Evolutionary conservation across 2,113 vertebrate genomes (phyloP).

Genomic region (Ctenomys sociabilis): DNA sequence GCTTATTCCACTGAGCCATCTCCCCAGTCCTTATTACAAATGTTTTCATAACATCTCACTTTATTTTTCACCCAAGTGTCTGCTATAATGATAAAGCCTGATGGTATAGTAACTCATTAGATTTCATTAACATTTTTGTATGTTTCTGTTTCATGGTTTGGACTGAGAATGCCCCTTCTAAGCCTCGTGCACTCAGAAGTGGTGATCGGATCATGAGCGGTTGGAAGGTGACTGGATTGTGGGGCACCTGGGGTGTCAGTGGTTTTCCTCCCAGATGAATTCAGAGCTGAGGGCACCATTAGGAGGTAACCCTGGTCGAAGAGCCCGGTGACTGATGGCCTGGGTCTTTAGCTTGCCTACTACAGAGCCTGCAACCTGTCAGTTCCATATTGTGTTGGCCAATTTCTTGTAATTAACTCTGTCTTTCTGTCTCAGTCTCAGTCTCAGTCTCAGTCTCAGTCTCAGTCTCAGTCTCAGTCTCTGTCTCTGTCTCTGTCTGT

Average conservation of each 20-base stretch:
- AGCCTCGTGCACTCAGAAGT: background rate
- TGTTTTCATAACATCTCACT: background rate
- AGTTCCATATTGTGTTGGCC: background rate
- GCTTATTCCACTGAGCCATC: too few species aligned
- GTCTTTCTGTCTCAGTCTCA: background rate
- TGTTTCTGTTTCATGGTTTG: background rate
- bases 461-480: background rate
- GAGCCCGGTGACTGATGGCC: background rate
- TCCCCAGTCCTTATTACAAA: too few species aligned
- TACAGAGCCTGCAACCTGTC: background rate
- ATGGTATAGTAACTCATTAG: background rate
- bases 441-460: too few species aligned
- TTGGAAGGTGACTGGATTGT: background rate
- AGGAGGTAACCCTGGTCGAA: background rate
- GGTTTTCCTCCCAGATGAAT: background rate
- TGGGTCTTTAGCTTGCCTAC: background rate
- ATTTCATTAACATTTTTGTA: background rate
- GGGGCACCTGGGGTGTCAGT: background rate
- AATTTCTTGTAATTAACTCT: too few species aligned
- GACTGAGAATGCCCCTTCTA: background rate
- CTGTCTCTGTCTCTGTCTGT: background rate
- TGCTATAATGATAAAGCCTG: background rate
- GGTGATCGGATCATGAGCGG: background rate
- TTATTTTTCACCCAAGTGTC: background rate
- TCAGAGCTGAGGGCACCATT: background rate